phyloP scores from a whole-genome alignment of 2,888 invertebrate species.

The Brachyptera risi region DNA sequence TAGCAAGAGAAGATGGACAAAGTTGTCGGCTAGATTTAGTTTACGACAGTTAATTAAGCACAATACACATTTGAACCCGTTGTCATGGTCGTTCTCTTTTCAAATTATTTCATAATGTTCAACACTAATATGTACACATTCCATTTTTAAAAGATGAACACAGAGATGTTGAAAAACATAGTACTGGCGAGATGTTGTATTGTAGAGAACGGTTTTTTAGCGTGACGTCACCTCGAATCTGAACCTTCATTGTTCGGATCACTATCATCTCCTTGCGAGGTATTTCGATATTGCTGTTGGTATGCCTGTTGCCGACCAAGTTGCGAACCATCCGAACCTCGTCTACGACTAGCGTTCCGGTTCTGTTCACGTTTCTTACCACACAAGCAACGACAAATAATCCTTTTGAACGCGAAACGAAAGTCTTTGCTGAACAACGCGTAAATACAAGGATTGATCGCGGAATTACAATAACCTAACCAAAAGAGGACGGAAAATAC shows the following conservation, averaged over 20 bases:
- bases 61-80: too few species aligned
- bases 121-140: too few species aligned
- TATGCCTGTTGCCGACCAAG: constrained; percentile 47
- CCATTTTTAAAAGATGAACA: background rate
- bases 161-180: too few species aligned
- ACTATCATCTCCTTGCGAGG: constrained; percentile 54
- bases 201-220: background rate
- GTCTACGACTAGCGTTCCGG: constrained; percentile 39
- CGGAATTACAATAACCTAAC: constrained; percentile 96
- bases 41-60: too few species aligned
- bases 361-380: constrained; percentile 48
- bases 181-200: background rate
- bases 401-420: constrained; percentile 88
- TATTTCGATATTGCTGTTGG: constrained; percentile 45
- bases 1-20: too few species aligned
- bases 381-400: constrained; percentile 83
- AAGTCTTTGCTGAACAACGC: constrained; percentile 94
- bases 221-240: constrained; percentile 52
- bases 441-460: constrained; percentile 92
- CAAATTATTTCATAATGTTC: too few species aligned
- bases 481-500: constrained; percentile 92
- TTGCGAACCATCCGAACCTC: constrained; percentile 40
- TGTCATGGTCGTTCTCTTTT: too few species aligned
- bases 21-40: too few species aligned
- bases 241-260: constrained; percentile 50